Evolutionary conservation across 2,888 invertebrate genomes (phyloP).

Genomic region (Barypeithes pellucidus): DNA sequence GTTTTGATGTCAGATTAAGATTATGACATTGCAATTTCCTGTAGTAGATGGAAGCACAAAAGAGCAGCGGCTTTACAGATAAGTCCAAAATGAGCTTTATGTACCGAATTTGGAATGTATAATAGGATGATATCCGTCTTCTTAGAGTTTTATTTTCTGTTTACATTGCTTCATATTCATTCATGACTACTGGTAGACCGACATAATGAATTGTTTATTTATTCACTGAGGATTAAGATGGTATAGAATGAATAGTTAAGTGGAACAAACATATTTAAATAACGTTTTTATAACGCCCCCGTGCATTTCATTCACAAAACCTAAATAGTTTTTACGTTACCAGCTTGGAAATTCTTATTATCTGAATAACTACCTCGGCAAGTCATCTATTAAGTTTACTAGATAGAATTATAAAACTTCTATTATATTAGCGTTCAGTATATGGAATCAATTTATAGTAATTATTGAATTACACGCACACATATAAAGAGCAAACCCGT

Average conservation of each 20-base stretch:
- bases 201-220: conserved; percentile 8
- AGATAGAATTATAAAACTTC: no score
- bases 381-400: no score
- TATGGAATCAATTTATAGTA: no score
- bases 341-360: no score
- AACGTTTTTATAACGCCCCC: no score
- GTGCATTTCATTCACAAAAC: no score
- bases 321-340: no score
- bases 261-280: no score
- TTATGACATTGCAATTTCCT: conserved; percentile 49
- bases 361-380: no score
- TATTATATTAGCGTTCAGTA: no score
- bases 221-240: conserved; percentile 1
- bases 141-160: conserved; percentile 37
- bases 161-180: conserved; percentile 24
- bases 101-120: conserved; percentile 44
- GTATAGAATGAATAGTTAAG: background rate
- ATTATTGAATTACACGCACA: no score
- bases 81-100: conserved; percentile 46
- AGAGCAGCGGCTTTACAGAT: conserved; percentile 38
- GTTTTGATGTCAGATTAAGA: conserved; percentile 47
- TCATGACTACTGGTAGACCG: conserved; percentile 20
- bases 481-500: no score
- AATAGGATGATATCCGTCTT: conserved; percentile 40
- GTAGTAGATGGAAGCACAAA: conserved; percentile 42